phyloP scores from a whole-genome alignment of 2,113 vertebrate species.

The Talpa occidentalis region DNA sequence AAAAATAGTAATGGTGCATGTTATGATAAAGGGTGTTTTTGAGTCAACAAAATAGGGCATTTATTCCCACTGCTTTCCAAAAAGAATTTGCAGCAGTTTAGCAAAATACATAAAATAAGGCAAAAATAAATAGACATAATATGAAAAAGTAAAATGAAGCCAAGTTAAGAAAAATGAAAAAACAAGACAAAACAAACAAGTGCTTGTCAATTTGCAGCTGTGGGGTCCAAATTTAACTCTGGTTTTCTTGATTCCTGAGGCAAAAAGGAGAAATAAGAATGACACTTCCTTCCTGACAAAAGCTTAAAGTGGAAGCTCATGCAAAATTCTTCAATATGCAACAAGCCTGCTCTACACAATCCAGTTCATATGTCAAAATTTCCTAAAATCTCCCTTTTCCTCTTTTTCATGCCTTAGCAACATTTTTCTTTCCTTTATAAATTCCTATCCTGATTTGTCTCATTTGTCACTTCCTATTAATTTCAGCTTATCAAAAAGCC shows the following conservation, averaged over 20 bases:
- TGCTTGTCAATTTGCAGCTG: background rate
- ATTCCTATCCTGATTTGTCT: conserved; percentile 2
- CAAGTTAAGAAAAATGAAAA: background rate
- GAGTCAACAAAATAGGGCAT: background rate
- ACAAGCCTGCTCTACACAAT: background rate
- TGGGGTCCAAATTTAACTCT: background rate
- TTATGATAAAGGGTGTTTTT: background rate
- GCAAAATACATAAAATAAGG: background rate
- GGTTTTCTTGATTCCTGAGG: background rate
- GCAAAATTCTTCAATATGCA: background rate
- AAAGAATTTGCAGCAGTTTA: conserved; percentile 29
- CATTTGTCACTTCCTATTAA: conserved; percentile 50
- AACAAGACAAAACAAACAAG: background rate
- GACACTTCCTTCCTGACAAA: background rate
- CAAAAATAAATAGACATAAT: conserved; percentile 15
- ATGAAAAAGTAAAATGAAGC: conserved; percentile 13
- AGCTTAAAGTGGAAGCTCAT: background rate
- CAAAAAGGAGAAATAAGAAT: background rate
- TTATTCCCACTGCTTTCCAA: background rate
- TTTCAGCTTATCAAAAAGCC: conserved; percentile 48
- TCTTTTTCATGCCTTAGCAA: background rate
- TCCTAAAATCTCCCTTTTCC: background rate
- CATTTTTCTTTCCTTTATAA: conserved; percentile 1
- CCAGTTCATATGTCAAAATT: background rate
- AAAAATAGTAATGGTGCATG: background rate